These are phyloP conservation scores for Ophiothrix spiculata DNA, from an alignment of 35 echinoderm and acorn worm genomes.

Conservation along the genomic window DNA sequence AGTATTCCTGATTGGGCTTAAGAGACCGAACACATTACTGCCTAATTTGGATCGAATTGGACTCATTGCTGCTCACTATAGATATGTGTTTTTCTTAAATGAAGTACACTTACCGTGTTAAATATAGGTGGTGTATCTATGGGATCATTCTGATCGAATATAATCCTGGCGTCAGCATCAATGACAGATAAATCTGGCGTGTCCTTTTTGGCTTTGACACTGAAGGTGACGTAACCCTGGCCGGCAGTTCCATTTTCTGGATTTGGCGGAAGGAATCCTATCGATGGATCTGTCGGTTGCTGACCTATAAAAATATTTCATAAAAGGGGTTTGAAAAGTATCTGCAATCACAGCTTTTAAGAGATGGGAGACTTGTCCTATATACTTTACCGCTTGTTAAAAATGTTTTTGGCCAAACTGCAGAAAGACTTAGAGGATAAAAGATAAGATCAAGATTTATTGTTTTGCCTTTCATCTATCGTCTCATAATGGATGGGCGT, in stretches of 20 bases:
- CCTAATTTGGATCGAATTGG: background rate
- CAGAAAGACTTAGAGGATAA: no score
- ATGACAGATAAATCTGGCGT: conserved; percentile 27
- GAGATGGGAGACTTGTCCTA: no score
- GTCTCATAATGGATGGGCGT: no score
- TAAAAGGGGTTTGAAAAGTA: background rate
- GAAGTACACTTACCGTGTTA: conserved; percentile 42
- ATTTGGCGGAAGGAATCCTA: conserved; percentile 56
- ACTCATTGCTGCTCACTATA: background rate
- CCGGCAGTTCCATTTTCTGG: conserved; percentile 63
- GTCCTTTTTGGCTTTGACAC: conserved; percentile 7
- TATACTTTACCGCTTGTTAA: no score
- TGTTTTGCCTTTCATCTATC: no score
- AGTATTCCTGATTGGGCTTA: background rate
- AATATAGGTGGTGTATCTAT: conserved; percentile 53
- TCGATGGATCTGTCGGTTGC: conserved; percentile 43
- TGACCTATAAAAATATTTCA: conserved; percentile 17
- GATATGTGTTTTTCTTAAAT: background rate
- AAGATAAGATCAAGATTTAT: no score
- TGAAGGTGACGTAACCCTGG: conserved; percentile 50
- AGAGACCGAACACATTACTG: background rate
- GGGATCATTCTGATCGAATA: conserved; percentile 59
- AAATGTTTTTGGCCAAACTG: no score
- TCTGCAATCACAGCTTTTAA: no score
- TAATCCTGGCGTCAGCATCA: conserved; percentile 48